Conservation (phyloP, 1,140 invertebrate genomes). For the Triops longicaudatus region DNA sequence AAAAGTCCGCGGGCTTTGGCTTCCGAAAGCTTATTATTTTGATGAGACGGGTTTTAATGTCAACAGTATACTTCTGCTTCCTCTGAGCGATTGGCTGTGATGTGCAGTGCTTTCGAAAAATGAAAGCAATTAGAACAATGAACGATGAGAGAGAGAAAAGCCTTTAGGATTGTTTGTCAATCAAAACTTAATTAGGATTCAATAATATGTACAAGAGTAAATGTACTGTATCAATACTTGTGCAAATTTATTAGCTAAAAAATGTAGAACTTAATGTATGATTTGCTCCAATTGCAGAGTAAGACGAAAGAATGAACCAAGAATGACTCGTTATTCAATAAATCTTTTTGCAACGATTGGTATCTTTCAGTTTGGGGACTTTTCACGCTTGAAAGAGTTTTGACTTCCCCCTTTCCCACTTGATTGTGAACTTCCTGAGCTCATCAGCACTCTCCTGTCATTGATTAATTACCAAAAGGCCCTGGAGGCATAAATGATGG, state of each 20-base stretch:
- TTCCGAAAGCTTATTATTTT: neutral
- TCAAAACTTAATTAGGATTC: no score
- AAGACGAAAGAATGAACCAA: no score
- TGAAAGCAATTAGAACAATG: neutral
- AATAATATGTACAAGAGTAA: no score
- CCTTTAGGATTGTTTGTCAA: no score
- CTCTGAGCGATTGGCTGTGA: no score
- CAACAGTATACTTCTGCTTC: neutral
- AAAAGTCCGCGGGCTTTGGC: neutral
- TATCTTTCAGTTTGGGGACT: neutral
- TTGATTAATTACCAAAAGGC: conserved; percentile 7
- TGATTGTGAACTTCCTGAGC: neutral
- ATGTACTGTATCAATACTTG: no score
- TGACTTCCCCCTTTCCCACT: neutral
- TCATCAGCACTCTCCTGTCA: conserved; percentile 11
- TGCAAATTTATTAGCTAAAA: no score
- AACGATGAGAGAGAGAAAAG: neutral
- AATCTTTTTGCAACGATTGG: no score
- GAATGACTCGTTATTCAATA: no score
- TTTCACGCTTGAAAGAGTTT: neutral
- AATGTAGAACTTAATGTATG: no score
- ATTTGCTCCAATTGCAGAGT: no score
- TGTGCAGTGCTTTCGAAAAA: neutral
- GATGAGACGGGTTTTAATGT: neutral
- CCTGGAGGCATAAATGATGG: neutral